Evolutionary conservation across 2,797 vertebrate genomes (phyloP).

Genomic region (Rousettus madagascariensis): DNA sequence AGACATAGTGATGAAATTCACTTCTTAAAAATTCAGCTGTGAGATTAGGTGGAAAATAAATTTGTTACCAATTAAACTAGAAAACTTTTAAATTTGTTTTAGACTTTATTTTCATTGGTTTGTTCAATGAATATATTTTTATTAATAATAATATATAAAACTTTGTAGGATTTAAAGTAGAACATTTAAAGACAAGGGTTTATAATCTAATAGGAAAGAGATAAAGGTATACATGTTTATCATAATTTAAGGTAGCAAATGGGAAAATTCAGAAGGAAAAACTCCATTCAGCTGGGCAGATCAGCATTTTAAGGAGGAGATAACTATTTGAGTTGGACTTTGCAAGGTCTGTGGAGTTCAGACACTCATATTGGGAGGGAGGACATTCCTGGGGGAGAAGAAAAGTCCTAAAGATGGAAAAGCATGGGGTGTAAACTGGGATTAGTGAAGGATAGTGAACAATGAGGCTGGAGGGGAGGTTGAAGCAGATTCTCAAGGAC

Average conservation of each 20-base stretch:
- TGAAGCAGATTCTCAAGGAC: background rate
- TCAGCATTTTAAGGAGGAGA: background rate
- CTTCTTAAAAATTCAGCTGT: conserved; percentile 14
- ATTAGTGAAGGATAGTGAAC: background rate
- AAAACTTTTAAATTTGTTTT: background rate
- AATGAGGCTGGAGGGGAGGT: background rate
- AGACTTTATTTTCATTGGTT: background rate
- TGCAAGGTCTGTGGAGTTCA: background rate
- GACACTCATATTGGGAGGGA: background rate
- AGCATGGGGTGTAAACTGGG: background rate
- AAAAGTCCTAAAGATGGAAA: background rate
- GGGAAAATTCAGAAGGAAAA: background rate
- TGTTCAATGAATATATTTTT: conserved; percentile 25
- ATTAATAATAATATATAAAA: conserved; percentile 21
- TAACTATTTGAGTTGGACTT: background rate
- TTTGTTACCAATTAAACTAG: background rate
- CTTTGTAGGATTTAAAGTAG: background rate
- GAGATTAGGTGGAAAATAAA: background rate
- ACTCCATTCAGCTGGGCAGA: background rate
- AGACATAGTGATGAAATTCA: background rate
- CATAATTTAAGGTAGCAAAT: no score
- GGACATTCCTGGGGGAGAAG: background rate
- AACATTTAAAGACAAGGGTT: background rate
- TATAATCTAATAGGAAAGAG: background rate
- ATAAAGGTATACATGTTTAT: background rate